These are phyloP conservation scores for Dryas iulia DNA, from an alignment of 1,140 invertebrate genomes.

Conservation along the genomic window DNA sequence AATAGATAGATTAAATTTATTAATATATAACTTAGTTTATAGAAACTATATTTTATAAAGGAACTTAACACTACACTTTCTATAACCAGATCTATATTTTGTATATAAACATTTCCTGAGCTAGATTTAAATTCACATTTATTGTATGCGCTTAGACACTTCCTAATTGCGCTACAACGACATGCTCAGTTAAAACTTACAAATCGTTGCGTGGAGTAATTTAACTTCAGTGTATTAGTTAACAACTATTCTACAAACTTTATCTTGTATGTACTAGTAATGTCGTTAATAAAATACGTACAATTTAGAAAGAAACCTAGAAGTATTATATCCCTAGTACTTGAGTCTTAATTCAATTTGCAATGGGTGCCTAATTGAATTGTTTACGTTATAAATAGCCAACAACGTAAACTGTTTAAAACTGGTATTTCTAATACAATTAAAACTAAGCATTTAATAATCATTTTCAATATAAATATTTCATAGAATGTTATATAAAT, in stretches of 20 bases:
- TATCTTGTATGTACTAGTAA: too few relatives aligned
- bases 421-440: too few relatives aligned
- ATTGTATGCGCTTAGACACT: background rate
- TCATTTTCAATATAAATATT: too few relatives aligned
- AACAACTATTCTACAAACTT: too few relatives aligned
- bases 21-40: too few relatives aligned
- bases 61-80: too few relatives aligned
- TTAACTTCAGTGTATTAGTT: background rate
- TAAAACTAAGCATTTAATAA: too few relatives aligned
- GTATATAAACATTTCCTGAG: background rate
- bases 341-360: background rate
- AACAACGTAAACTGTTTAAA: background rate
- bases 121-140: background rate
- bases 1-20: too few relatives aligned
- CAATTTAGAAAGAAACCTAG: background rate
- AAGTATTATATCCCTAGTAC: background rate
- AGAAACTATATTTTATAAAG: too few relatives aligned
- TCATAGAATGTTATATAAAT: too few relatives aligned
- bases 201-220: background rate
- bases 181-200: background rate
- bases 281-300: too few relatives aligned
- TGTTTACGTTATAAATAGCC: background rate
- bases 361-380: conserved; percentile 2
- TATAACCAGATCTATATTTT: background rate
- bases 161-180: background rate